These are phyloP conservation scores for Sarcophaga rosellei DNA, from an alignment of 2,888 invertebrate species.

Conservation along the genomic window DNA sequence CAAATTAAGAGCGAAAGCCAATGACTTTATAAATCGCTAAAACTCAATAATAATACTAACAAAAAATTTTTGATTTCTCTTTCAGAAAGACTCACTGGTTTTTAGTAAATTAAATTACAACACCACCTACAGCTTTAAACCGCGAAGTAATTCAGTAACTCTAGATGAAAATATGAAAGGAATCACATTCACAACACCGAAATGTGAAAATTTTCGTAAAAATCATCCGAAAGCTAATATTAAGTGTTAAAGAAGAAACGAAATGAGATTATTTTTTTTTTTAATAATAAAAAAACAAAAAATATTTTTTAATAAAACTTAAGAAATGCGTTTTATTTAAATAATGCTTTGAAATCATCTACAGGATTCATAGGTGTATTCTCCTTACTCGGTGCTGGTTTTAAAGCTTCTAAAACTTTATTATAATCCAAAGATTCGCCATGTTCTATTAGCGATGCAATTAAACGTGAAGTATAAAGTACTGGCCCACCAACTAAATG, in stretches of 20 bases:
- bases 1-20: too few relatives aligned
- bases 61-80: slow-evolving; percentile 27
- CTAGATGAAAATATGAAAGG: slow-evolving; percentile 70
- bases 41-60: background rate
- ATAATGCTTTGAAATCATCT: slow-evolving; percentile 76
- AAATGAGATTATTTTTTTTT: slow-evolving; percentile 47
- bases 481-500: slow-evolving; percentile 88
- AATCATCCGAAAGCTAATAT: slow-evolving; percentile 79
- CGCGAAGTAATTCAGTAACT: slow-evolving; percentile 68
- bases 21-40: too few relatives aligned
- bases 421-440: slow-evolving; percentile 76
- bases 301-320: slow-evolving; percentile 32
- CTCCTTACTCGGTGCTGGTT: background rate
- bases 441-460: slow-evolving; percentile 88
- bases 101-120: slow-evolving; percentile 79
- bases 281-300: slow-evolving; percentile 38
- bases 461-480: slow-evolving; percentile 87
- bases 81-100: slow-evolving; percentile 79
- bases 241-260: slow-evolving; percentile 77
- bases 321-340: slow-evolving; percentile 71
- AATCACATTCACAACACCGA: slow-evolving; percentile 78
- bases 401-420: slow-evolving; percentile 59
- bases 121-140: slow-evolving; percentile 75
- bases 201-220: slow-evolving; percentile 78
- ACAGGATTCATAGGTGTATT: slow-evolving; percentile 62